Percentiles rank a stretch among this genome's conserved stretches.
These are phyloP conservation scores for Oryzias melastigma DNA, from an alignment of 2,113 vertebrate genomes.

Conservation along the genomic window DNA sequence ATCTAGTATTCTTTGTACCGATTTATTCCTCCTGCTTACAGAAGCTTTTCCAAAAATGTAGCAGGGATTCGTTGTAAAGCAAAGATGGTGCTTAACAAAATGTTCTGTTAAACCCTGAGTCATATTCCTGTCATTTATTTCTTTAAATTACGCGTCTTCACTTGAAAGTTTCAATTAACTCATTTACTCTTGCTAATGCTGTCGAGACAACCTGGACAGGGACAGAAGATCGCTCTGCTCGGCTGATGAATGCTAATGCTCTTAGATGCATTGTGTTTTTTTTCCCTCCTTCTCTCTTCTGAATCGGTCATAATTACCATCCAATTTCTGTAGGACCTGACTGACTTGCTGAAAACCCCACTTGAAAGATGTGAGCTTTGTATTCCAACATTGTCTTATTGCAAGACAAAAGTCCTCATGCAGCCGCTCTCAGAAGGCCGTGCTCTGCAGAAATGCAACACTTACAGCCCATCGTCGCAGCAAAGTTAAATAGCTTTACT, in stretches of 20 bases:
- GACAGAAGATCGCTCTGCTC: background rate
- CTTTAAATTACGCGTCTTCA: too few relatives aligned
- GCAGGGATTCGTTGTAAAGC: too few relatives aligned
- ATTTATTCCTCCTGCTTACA: too few relatives aligned
- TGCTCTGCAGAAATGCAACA: constrained; percentile 42
- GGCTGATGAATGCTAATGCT: constrained; percentile 8
- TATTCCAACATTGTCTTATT: constrained; percentile 12
- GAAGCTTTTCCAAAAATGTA: too few relatives aligned
- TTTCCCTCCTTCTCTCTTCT: background rate
- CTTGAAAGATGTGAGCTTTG: constrained; percentile 5
- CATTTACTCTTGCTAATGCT: background rate
- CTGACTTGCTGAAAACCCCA: constrained; percentile 13
- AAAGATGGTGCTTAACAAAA: too few relatives aligned
- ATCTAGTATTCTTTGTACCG: too few relatives aligned
- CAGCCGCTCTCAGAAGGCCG: constrained; percentile 14
- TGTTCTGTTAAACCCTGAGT: too few relatives aligned
- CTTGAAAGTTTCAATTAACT: too few relatives aligned
- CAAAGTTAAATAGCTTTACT: constrained; percentile 67
- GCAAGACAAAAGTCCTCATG: constrained; percentile 18
- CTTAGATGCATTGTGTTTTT: background rate
- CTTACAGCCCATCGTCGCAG: constrained; percentile 43
- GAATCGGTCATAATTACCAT: constrained; percentile 3
- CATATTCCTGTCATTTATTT: too few relatives aligned
- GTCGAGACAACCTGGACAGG: background rate
- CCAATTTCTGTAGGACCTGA: constrained; percentile 10